Conservation (phyloP, 2,888 invertebrate genomes). For the Pterobdella sp. region DNA sequence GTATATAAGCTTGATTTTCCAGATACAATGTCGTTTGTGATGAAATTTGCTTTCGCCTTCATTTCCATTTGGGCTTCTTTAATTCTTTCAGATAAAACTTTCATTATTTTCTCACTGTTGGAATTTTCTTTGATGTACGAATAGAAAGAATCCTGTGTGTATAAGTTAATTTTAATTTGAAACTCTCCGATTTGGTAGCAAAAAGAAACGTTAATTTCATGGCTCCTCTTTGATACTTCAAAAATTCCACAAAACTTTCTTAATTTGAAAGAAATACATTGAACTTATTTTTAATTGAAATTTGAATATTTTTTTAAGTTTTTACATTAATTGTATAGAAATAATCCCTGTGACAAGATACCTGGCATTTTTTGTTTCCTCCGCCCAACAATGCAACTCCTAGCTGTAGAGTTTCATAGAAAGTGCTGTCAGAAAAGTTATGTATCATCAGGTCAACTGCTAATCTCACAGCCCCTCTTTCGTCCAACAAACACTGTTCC, state of each 20-base stretch:
- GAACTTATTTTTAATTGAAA: too few species aligned
- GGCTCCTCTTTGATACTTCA: too few species aligned
- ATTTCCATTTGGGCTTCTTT: constrained; percentile 22
- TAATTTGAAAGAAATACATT: too few species aligned
- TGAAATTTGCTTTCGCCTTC: constrained; percentile 22
- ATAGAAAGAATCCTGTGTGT: constrained; percentile 23
- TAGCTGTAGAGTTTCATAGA: constrained; percentile 20
- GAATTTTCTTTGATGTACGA: constrained; percentile 13
- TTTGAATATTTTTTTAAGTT: too few species aligned
- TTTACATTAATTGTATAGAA: too few species aligned
- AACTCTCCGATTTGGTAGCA: too few species aligned
- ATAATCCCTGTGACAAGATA: background rate
- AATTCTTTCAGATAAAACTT: constrained; percentile 21
- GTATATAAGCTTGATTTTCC: constrained; percentile 24
- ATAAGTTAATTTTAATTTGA: background rate
- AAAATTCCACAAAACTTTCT: too few species aligned
- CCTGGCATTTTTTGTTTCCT: constrained; percentile 24
- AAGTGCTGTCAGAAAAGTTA: constrained; percentile 22
- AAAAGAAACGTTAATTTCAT: too few species aligned
- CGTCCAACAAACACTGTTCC: constrained; percentile 19
- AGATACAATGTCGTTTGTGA: constrained; percentile 28
- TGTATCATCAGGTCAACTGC: constrained; percentile 22
- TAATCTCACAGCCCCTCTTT: constrained; percentile 19
- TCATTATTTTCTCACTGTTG: constrained; percentile 20
- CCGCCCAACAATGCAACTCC: constrained; percentile 23